Evolutionary conservation across 2,888 invertebrate species (phyloP).

Genomic region (Tryphoninae sp.): DNA sequence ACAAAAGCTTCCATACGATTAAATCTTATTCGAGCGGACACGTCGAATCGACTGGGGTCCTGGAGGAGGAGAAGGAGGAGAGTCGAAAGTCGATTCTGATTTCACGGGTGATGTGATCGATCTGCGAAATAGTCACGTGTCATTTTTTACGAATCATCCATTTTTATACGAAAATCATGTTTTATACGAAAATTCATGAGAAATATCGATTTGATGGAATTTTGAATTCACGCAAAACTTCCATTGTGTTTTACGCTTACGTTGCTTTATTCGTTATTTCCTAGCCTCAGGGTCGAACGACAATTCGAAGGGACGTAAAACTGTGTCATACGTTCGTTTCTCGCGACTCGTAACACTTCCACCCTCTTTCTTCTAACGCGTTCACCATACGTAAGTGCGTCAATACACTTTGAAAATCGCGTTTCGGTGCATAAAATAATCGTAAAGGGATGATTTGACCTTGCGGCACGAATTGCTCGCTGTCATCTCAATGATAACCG

Average conservation of each 20-base stretch:
- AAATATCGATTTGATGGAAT: too few species aligned
- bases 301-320: not conserved
- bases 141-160: too few species aligned
- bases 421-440: constrained; percentile 55
- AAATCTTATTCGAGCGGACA: constrained; percentile 55
- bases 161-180: too few species aligned
- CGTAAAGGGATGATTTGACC: constrained; percentile 38
- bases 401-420: constrained; percentile 30
- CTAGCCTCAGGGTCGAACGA: not conserved
- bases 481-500: constrained; percentile 23
- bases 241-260: too few species aligned
- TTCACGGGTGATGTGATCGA: constrained; percentile 45
- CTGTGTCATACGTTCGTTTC: constrained; percentile 7
- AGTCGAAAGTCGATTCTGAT: constrained; percentile 44
- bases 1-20: constrained; percentile 59
- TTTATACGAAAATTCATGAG: too few species aligned
- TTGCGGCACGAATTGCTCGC: constrained; percentile 22
- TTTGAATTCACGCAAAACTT: too few species aligned
- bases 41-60: constrained; percentile 26
- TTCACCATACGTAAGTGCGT: constrained; percentile 1
- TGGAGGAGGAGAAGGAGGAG: not conserved
- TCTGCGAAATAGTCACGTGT: not conserved
- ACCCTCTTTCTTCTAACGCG: constrained; percentile 20
- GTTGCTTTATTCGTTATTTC: not conserved
- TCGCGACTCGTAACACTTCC: constrained; percentile 15